Conservation (phyloP, 2,888 invertebrate genomes). For the Pilophorus perplexus region DNA sequence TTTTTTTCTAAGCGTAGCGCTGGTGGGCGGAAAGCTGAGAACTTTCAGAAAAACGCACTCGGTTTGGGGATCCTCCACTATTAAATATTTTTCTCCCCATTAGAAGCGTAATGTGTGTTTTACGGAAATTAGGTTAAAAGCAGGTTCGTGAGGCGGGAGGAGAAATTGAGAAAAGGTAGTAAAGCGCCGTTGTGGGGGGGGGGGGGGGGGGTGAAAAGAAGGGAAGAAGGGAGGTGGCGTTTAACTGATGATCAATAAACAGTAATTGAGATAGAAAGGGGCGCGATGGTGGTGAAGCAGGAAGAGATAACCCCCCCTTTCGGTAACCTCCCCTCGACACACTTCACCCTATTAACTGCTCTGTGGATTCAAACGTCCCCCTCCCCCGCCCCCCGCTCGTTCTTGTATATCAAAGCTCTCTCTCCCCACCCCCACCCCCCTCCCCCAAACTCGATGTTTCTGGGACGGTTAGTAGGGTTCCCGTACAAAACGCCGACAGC, state of each 20-base stretch:
- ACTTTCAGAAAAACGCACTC: too few relatives aligned
- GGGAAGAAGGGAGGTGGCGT: slow-evolving; percentile 1
- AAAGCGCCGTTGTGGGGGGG: not conserved
- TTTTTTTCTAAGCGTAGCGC: too few relatives aligned
- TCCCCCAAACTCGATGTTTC: not conserved
- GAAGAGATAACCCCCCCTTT: slow-evolving; percentile 9
- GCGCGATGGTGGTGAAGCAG: slow-evolving; percentile 3
- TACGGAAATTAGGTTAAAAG: too few relatives aligned
- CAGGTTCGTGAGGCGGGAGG: too few relatives aligned
- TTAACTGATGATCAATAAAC: slow-evolving; percentile 39
- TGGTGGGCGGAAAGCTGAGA: too few relatives aligned
- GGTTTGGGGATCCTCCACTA: too few relatives aligned
- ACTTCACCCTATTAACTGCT: not conserved
- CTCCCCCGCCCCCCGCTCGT: not conserved
- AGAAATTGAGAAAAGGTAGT: not conserved
- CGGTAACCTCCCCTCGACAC: too few relatives aligned
- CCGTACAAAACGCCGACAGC: slow-evolving; percentile 8
- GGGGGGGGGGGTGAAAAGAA: not conserved
- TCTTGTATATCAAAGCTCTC: too few relatives aligned
- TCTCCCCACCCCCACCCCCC: not conserved
- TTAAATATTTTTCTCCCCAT: too few relatives aligned
- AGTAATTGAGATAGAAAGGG: slow-evolving; percentile 36
- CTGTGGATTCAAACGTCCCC: not conserved
- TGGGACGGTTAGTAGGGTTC: slow-evolving; percentile 13
- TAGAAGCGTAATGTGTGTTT: too few relatives aligned